Percentiles rank a stretch among this genome's conserved stretches.
phyloP scores from a whole-genome alignment of 2,888 invertebrate species.

The Cristatella mucedo region DNA sequence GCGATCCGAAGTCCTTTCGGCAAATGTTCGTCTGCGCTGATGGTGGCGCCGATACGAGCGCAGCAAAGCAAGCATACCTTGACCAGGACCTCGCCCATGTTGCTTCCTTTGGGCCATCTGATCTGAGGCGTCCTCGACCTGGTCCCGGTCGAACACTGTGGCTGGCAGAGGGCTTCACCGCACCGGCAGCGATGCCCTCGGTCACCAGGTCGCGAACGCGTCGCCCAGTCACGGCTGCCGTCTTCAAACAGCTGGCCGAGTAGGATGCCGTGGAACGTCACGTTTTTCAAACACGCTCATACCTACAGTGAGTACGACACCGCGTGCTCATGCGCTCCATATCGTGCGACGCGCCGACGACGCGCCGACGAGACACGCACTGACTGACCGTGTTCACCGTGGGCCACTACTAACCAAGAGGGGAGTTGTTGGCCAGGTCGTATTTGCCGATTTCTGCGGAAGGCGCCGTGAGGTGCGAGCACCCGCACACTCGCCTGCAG shows the following conservation, averaged over 20 bases:
- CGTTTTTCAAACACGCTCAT: slow-evolving; percentile 10
- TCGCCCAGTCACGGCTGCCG: slow-evolving; percentile 48
- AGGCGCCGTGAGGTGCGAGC: slow-evolving; percentile 9
- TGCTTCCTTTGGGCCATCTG: slow-evolving; percentile 86
- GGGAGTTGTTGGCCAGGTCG: slow-evolving; percentile 8
- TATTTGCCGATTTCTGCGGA: slow-evolving; percentile 12
- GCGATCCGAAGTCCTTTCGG: too few species aligned
- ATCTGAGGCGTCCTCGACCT: slow-evolving; percentile 71
- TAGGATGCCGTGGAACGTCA: slow-evolving; percentile 11
- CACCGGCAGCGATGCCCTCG: slow-evolving; percentile 66
- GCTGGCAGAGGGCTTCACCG: slow-evolving; percentile 70
- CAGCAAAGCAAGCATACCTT: slow-evolving; percentile 43
- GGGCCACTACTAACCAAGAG: neutral
- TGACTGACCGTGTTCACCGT: neutral
- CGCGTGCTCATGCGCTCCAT: neutral
- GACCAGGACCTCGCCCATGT: slow-evolving; percentile 79
- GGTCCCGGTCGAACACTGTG: slow-evolving; percentile 62
- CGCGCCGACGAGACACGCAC: too few species aligned
- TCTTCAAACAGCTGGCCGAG: slow-evolving; percentile 20
- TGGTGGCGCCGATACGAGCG: too few species aligned
- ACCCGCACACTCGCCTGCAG: slow-evolving; percentile 5
- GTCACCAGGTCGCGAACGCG: slow-evolving; percentile 57
- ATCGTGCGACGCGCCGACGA: neutral
- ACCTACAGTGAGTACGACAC: too few species aligned
- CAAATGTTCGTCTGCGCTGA: too few species aligned